Conservation (phyloP, 2,888 invertebrate genomes). For the Drosophila kokeensis region DNA sequence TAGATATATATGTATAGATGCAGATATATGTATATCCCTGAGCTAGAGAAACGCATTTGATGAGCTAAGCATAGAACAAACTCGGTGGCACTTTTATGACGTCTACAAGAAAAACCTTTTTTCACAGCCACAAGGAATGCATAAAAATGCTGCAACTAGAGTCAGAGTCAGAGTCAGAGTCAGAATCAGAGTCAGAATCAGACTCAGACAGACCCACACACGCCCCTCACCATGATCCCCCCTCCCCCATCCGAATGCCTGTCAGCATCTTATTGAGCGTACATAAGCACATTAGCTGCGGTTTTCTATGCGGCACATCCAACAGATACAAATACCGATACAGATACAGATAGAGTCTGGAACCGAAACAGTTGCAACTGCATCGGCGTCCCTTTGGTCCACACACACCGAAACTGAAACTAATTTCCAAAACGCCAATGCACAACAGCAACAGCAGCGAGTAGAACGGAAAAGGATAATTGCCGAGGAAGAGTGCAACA, state of each 20-base stretch:
- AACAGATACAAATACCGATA: conserved; percentile 19
- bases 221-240: conserved; percentile 63
- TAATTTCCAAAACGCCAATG: conserved; percentile 60
- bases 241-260: conserved; percentile 34
- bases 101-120: conserved; percentile 72
- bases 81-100: conserved; percentile 56
- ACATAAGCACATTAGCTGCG: conserved; percentile 77
- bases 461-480: conserved; percentile 72
- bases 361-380: conserved; percentile 37
- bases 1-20: conserved; percentile 10
- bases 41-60: conserved; percentile 34
- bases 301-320: conserved; percentile 54
- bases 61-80: conserved; percentile 34
- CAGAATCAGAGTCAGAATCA: neutral
- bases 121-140: conserved; percentile 28
- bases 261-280: conserved; percentile 78
- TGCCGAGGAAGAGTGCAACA: conserved; percentile 73
- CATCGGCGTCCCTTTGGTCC: conserved; percentile 69
- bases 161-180: neutral
- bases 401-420: conserved; percentile 66
- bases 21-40: conserved; percentile 14
- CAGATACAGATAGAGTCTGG: conserved; percentile 7
- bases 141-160: conserved; percentile 32
- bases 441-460: conserved; percentile 2
- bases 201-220: conserved; percentile 26